Base-by-base conservation (phyloP, 2,797 vertebrate genomes). In the Thunnus albacares region DNA sequence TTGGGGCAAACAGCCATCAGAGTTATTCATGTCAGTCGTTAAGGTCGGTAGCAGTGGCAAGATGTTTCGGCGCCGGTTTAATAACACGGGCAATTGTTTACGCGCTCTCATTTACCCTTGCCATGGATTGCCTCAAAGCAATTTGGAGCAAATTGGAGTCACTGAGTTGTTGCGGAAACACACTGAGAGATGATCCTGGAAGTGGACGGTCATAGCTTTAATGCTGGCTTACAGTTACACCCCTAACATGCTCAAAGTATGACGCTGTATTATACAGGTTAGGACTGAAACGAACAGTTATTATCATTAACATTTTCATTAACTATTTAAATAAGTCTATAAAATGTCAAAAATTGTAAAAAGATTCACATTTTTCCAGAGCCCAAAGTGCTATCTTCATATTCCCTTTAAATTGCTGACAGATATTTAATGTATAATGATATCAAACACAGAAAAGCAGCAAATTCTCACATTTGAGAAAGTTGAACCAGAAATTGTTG, bases 11-110 rank as follows among this genome's bases (percentile, higher is more conserved):
- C 81, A 82, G 80, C 89, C 81, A 90, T 89, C 84, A 84, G 74
- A 90, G 85, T 90, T 89, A 89, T 85, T 90, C 89, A 90, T 80
- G 87, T 87, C 77, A 84, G 74, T 77, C 55, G 41, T 91, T 89
- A 85, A 67, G 75, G 65, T 83, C 80, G 81, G 76, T 7, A 71
- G 82, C 71, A 61, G 76, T 72, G 24, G 71, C 67, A 38, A 64
- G 69, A 90, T 77, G 66, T 79, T 88, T 81, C 35, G 3, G 66
- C 35, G n/a, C 52, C 0, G 13, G 14, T 76, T 88, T 84, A 87
- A 87, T 87, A 90, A 82, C 82, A 47, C 53, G 22, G 64, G 7
- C 71, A 53, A 80, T 75, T 82, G 84, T 89, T 87, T 89, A 56
- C 74, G 61, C 22, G 49, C 69, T 80, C 83, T 87, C 83, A 74